Evolutionary conservation across 2,797 vertebrate species (phyloP).

Genomic region (Rhodeus uyekii): DNA sequence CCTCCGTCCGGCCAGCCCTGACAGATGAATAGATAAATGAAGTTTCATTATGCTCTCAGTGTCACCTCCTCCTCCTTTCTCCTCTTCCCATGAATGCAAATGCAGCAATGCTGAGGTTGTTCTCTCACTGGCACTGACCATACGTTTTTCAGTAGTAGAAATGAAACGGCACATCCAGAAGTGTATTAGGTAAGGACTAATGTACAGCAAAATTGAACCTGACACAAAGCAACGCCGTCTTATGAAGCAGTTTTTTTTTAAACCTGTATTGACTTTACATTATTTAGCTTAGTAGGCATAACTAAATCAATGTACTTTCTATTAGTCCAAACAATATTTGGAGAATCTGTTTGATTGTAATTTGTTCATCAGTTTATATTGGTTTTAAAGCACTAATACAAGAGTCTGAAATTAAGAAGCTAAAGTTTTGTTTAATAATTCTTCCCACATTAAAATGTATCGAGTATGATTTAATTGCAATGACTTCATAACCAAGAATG

Average conservation of each 20-base stretch:
- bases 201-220: background rate
- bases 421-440: background rate
- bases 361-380: background rate
- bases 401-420: background rate
- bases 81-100: slow-evolving; percentile 33
- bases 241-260: background rate
- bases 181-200: background rate
- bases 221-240: background rate
- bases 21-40: slow-evolving; percentile 56
- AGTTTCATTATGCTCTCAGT: slow-evolving; percentile 54
- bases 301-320: background rate
- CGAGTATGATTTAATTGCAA: background rate
- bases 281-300: no score
- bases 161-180: background rate
- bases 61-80: slow-evolving; percentile 32
- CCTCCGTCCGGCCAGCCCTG: slow-evolving; percentile 26
- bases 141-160: background rate
- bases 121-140: background rate
- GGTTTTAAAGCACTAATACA: background rate
- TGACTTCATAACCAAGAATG: slow-evolving; percentile 22
- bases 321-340: background rate
- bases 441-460: background rate
- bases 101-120: slow-evolving; percentile 34
- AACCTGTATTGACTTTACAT: background rate
- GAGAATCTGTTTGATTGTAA: background rate